Evolutionary conservation across 2,888 invertebrate species (phyloP), one percentile per base, ranked within the genome.

Genomic region (Drosophila peninsularis): DNA sequence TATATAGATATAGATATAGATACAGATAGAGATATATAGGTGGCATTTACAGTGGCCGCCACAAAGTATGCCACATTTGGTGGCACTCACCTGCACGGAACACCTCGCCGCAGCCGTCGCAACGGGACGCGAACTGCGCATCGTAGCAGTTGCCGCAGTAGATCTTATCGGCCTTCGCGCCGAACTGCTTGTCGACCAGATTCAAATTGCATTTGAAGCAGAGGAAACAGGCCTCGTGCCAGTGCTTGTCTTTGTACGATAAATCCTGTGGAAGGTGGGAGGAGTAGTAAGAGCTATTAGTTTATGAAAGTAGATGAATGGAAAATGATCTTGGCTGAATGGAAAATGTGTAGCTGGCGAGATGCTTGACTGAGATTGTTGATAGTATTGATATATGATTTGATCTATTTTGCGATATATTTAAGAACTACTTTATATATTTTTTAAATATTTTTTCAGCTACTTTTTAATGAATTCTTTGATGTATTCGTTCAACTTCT

Each of bases 161-260:
- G 94, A 99, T 98, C 94, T 98, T 97, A 93, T 99, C 99, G 90
- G 98, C 96, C 94, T 99, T 99, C 92, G 98, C 98, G 91, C 99
- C 99, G 93, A 99, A 99, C 93, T 99, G 99, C 95, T 99, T 98
- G 95, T 99, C 99, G 79, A 99, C 99, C 93, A 99, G 95, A 71
- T 98, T 98, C 90, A 98, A 96, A 92, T 98, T 96, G 94, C 99
- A 99, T 94, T 98, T 98, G 93, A 96, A 96, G 95, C 99, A 99
- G 90, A 99, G 95, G 96, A 99, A 99, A 93, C 99, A 99, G 57
- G 98, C 97, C 94, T 99, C 99, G 93, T 99, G 99, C 99, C 99
- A 99, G 93, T 99, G 99, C 94, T 98, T 98, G 93, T 99, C 99
- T 94, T 99, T 99, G 95, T 99, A 99, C 84, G 99, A 99, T 93